A percentile compares a stretch with the other conserved stretches of the same genome.
Evolutionary conservation across 2,888 invertebrate species (phyloP).

Genomic region (Parnassius orleans): DNA sequence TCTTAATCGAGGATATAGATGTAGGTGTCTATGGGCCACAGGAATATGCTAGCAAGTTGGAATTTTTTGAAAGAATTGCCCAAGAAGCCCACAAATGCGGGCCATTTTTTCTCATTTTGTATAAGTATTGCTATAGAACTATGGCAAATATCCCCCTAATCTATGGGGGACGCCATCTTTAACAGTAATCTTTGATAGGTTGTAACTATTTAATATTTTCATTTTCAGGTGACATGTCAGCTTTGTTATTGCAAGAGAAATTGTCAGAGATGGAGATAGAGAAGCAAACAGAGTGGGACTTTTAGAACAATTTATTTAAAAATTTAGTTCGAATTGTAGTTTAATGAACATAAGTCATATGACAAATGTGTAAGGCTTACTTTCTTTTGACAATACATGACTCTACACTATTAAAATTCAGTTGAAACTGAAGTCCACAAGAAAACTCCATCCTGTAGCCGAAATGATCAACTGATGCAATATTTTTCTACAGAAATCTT

Average conservation of each 20-base stretch:
- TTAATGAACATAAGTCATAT: slow-evolving; percentile 14
- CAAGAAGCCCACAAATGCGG: too few species aligned
- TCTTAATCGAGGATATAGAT: too few species aligned
- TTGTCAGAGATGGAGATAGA: slow-evolving; percentile 82
- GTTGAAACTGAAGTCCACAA: not conserved
- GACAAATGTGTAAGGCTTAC: slow-evolving; percentile 1
- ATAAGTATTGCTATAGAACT: too few species aligned
- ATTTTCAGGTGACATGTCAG: slow-evolving; percentile 82
- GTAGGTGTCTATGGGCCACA: too few species aligned
- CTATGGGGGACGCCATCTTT: too few species aligned
- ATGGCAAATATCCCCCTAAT: too few species aligned
- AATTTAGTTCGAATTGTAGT: slow-evolving; percentile 8
- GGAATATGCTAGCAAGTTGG: too few species aligned
- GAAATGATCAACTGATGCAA: not conserved
- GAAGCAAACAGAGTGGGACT: slow-evolving; percentile 84
- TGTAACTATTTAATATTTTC: slow-evolving; percentile 1
- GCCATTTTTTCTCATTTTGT: too few species aligned
- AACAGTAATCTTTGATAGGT: too few species aligned
- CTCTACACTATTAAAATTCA: not conserved
- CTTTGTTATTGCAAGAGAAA: slow-evolving; percentile 80
- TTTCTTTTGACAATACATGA: not conserved
- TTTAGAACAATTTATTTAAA: slow-evolving; percentile 52
- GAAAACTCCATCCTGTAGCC: not conserved
- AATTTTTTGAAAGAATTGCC: too few species aligned
- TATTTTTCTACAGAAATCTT: not conserved